phyloP scores from a whole-genome alignment of 30 jellyfish, hydroid and myxozoan species.

The Hydractinia echinata region DNA sequence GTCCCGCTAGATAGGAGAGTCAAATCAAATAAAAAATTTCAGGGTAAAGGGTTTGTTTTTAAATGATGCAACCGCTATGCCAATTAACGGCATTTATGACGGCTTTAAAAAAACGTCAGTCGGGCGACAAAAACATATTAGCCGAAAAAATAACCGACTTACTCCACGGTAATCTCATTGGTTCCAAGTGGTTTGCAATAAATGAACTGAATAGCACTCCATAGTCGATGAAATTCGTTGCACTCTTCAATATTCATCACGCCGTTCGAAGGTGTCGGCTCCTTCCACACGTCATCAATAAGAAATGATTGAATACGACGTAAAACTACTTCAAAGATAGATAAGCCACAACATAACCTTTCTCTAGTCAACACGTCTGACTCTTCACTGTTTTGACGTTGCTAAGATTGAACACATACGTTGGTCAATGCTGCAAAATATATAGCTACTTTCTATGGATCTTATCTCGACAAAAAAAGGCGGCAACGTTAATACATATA shows the following conservation, averaged over 20 bases:
- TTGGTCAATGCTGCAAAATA: too few species aligned
- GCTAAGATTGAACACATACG: too few species aligned
- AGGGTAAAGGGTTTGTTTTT: too few species aligned
- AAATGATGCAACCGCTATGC: background rate
- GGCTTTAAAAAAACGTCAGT: background rate
- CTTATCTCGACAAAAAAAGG: too few species aligned
- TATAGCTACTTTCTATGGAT: too few species aligned
- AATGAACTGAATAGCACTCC: constrained; percentile 98
- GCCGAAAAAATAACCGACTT: constrained; percentile 24
- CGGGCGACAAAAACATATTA: background rate
- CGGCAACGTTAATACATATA: too few species aligned
- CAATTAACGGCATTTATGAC: background rate
- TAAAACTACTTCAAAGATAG: constrained; percentile 84
- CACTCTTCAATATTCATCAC: constrained; percentile 98
- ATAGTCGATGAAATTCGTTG: constrained; percentile 92
- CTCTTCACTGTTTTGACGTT: constrained; percentile 85
- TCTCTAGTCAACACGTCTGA: constrained; percentile 91
- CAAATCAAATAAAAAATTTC: too few species aligned
- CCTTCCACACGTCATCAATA: constrained; percentile 91
- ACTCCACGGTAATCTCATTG: constrained; percentile 97
- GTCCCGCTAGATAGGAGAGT: too few species aligned
- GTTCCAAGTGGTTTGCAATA: constrained; percentile 96
- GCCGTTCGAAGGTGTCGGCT: constrained; percentile 97
- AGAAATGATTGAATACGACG: constrained; percentile 64
- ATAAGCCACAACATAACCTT: constrained; percentile 95